Percentiles rank a stretch among this genome's conserved stretches.
These are phyloP conservation scores for Rana temporaria DNA, from an alignment of 2,113 vertebrate species.

Conservation along the genomic window DNA sequence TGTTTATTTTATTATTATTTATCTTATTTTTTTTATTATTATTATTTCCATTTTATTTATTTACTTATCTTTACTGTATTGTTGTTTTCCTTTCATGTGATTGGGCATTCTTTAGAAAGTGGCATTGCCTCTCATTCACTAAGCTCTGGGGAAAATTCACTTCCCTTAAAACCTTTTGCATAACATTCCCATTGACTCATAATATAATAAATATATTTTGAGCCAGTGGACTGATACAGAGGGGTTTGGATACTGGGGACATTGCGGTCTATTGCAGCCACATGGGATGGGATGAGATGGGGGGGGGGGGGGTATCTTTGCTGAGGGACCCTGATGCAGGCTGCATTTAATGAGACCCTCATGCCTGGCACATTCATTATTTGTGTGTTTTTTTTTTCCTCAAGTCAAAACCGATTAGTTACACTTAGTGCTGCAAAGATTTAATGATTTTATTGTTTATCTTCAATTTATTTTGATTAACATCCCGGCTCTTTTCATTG, in stretches of 20 bases:
- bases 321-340: conserved; percentile 69
- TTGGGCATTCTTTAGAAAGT: too few species aligned
- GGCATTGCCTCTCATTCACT: too few species aligned
- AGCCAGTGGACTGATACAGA: background rate
- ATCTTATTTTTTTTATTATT: too few species aligned
- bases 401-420: conserved; percentile 88
- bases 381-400: conserved; percentile 80
- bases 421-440: conserved; percentile 83
- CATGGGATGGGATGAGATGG: background rate
- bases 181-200: too few species aligned
- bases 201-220: too few species aligned
- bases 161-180: too few species aligned
- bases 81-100: too few species aligned
- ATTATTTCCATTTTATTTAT: too few species aligned
- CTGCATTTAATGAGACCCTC: conserved; percentile 80
- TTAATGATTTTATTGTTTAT: conserved; percentile 92
- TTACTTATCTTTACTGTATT: too few species aligned
- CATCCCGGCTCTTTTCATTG: conserved; percentile 85
- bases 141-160: too few species aligned
- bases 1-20: too few species aligned
- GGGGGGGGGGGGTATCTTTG: conserved; percentile 56
- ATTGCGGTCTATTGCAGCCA: background rate
- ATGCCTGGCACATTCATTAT: conserved; percentile 85
- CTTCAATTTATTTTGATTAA: conserved; percentile 91
- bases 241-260: background rate